These are phyloP conservation scores for Pongo pygmaeus DNA, from an alignment of 2,113 vertebrate genomes.

Conservation along the genomic window DNA sequence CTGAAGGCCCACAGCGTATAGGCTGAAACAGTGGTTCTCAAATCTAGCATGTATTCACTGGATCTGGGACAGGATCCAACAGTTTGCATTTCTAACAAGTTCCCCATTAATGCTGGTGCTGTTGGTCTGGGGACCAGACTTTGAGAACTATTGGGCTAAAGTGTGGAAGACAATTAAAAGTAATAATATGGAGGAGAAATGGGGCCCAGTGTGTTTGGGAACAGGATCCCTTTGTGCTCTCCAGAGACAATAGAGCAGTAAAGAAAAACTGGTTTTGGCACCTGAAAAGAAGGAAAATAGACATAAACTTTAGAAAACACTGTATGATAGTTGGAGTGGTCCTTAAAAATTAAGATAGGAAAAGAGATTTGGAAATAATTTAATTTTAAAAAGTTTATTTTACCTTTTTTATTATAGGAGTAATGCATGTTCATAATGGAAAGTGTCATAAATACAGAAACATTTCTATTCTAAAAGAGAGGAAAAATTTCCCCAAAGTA, in stretches of 20 bases:
- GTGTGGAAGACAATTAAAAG: not conserved
- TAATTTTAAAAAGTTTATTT: not conserved
- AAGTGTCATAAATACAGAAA: not conserved
- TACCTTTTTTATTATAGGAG: not conserved
- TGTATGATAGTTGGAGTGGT: not conserved
- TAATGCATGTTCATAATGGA: not conserved
- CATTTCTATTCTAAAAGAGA: not conserved
- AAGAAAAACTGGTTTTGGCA: not conserved
- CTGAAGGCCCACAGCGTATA: not conserved
- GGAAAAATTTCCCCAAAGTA: not conserved
- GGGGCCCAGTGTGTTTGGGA: not conserved
- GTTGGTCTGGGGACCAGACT: not conserved
- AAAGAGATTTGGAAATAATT: not conserved
- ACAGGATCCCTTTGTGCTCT: not conserved
- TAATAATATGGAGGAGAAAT: not conserved
- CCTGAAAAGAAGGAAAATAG: not conserved
- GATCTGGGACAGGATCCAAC: not conserved
- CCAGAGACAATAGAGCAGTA: not conserved
- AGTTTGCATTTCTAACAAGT: not conserved
- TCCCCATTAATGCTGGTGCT: not conserved
- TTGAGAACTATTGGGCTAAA: not conserved
- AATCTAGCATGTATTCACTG: not conserved
- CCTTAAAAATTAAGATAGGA: not conserved
- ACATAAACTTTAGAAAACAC: not conserved
- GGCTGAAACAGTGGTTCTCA: not conserved